A percentile compares a stretch with the other conserved stretches of the same genome.
phyloP scores from a whole-genome alignment of 2,888 invertebrate species.

The Acleris literana region DNA sequence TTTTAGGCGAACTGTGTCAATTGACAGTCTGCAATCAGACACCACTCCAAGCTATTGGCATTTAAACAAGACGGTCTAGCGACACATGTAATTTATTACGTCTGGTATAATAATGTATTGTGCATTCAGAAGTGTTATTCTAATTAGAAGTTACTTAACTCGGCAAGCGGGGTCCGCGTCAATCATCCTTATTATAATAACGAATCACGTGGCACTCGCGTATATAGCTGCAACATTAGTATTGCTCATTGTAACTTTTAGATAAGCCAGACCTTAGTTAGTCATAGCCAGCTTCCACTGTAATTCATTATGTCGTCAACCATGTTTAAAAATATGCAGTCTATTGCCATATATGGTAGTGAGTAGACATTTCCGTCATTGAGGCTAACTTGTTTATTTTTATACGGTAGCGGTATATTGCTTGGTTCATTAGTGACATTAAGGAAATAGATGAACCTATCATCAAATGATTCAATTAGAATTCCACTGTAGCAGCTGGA shows the following conservation, averaged over 20 bases:
- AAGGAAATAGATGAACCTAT: constrained; percentile 35
- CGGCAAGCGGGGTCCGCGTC: constrained; percentile 25
- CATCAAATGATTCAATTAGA: constrained; percentile 46
- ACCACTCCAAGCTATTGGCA: constrained; percentile 10
- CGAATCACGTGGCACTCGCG: constrained; percentile 27
- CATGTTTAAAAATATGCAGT: constrained; percentile 31
- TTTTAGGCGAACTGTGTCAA: constrained; percentile 15
- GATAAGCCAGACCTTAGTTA: constrained; percentile 58
- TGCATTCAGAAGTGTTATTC: constrained; percentile 32
- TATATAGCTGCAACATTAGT: constrained; percentile 30
- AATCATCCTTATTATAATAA: constrained; percentile 36
- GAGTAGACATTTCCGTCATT: constrained; percentile 19
- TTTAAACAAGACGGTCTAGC: constrained; percentile 18
- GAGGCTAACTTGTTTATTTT: constrained; percentile 24
- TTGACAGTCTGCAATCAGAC: constrained; percentile 16
- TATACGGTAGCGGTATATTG: constrained; percentile 10
- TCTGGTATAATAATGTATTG: constrained; percentile 22
- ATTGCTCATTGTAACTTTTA: constrained; percentile 58
- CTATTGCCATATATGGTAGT: constrained; percentile 23
- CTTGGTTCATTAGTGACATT: constrained; percentile 26
- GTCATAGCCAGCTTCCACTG: constrained; percentile 43
- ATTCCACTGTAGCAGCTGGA: constrained; percentile 43
- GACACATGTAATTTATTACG: constrained; percentile 28
- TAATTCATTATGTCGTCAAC: constrained; percentile 46
- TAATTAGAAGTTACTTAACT: constrained; percentile 35